A percentile compares a stretch with the other conserved stretches of the same genome.
phyloP scores from a whole-genome alignment of 1,140 invertebrate genomes.

The Diabrotica undecimpunctata region DNA sequence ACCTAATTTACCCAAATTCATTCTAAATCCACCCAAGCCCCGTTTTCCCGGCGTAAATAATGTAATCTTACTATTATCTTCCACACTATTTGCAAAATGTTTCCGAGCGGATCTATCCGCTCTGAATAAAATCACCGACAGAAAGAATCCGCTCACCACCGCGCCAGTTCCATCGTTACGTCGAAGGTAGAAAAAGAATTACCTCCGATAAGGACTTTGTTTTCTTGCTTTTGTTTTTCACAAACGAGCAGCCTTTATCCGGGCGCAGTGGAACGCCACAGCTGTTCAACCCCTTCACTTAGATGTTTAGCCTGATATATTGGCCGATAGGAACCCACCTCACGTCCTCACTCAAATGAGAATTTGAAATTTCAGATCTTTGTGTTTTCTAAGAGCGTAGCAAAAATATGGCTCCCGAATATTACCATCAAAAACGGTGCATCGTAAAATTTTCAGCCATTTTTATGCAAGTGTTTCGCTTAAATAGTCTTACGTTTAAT shows the following conservation, averaged over 20 bases:
- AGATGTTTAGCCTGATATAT: slow-evolving; percentile 6
- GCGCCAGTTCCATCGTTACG: background rate
- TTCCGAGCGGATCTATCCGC: background rate
- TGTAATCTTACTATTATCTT: background rate
- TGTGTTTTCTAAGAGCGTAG: slow-evolving; percentile 12
- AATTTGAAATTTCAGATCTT: slow-evolving; percentile 14
- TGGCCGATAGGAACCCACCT: slow-evolving; percentile 6
- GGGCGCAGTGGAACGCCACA: background rate
- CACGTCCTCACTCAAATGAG: slow-evolving; percentile 13
- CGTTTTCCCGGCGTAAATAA: background rate
- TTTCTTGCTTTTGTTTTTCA: slow-evolving; percentile 15
- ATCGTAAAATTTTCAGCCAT: slow-evolving; percentile 10
- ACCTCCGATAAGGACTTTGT: slow-evolving; percentile 15
- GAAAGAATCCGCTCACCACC: background rate
- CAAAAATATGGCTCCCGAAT: slow-evolving; percentile 10
- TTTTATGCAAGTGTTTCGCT: background rate
- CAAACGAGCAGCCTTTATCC: background rate
- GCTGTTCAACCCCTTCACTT: slow-evolving; percentile 15
- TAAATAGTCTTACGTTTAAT: background rate
- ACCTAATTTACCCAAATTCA: background rate
- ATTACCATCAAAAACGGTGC: background rate
- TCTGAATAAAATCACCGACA: background rate
- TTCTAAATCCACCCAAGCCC: background rate
- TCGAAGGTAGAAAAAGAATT: slow-evolving; percentile 1
- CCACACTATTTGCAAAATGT: background rate